Evolutionary conservation across 1,140 invertebrate genomes (phyloP).

Genomic region (Megalopta genalis): DNA sequence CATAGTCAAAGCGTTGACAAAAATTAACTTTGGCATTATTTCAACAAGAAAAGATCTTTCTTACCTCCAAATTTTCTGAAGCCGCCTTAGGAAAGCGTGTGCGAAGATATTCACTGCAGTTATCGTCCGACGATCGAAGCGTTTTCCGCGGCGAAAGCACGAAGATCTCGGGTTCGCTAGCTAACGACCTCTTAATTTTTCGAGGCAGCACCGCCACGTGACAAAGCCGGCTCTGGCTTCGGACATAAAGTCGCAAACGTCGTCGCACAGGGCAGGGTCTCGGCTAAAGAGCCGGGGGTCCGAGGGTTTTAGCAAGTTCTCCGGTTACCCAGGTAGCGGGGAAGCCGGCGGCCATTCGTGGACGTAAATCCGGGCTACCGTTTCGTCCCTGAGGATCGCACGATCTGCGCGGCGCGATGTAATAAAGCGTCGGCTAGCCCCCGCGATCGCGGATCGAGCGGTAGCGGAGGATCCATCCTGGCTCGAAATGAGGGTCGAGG

Average conservation of each 20-base stretch:
- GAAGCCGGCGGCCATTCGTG: slow-evolving; percentile 6
- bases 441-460: slow-evolving; percentile 16
- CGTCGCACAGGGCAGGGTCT: no score
- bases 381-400: slow-evolving; percentile 40
- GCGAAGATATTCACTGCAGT: no score
- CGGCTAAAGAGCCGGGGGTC: not conserved
- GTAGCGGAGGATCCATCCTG: not conserved
- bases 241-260: not conserved
- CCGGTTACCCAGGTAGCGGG: slow-evolving; percentile 58
- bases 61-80: no score
- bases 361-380: slow-evolving; percentile 57
- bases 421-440: slow-evolving; percentile 44
- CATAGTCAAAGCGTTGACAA: no score
- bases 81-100: no score
- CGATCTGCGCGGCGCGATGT: slow-evolving; percentile 20
- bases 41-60: no score
- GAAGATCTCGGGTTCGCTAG: no score
- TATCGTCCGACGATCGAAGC: no score
- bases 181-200: no score
- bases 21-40: no score
- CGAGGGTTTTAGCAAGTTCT: slow-evolving; percentile 37
- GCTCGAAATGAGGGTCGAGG: slow-evolving; percentile 56
- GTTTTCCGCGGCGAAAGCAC: no score
- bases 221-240: not conserved
- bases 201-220: not conserved